Evolutionary conservation across 2,113 vertebrate species (phyloP).

Genomic region (Passer domesticus): DNA sequence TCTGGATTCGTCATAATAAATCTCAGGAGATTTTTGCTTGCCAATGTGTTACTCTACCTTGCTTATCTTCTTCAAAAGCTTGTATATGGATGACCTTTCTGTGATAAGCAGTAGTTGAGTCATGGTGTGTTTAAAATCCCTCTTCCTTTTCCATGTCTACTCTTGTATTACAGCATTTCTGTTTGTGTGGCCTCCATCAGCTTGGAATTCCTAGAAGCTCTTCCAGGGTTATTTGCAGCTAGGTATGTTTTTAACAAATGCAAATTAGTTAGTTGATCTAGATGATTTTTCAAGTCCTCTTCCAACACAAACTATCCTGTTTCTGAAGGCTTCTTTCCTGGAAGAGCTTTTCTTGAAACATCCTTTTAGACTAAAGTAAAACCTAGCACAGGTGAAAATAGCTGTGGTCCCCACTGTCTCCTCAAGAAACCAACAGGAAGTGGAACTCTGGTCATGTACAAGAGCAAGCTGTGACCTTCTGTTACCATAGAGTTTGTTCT

Average conservation of each 20-base stretch:
- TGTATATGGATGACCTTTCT: not conserved
- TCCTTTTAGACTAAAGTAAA: not conserved
- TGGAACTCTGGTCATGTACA: not conserved
- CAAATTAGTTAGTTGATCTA: not conserved
- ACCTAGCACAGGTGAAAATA: not conserved
- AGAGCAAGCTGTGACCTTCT: not conserved
- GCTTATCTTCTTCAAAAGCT: not conserved
- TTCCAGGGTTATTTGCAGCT: not conserved
- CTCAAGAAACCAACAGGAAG: not conserved
- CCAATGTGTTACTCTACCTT: not conserved
- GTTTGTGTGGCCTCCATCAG: not conserved
- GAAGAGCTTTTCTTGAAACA: not conserved
- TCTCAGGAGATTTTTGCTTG: not conserved
- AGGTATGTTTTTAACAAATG: not conserved
- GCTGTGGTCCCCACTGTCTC: rapidly evolving
- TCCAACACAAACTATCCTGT: not conserved
- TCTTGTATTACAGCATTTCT: not conserved
- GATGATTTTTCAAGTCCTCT: not conserved
- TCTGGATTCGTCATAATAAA: not conserved
- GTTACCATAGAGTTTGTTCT: not conserved
- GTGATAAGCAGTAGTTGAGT: not conserved
- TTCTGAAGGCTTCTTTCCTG: not conserved
- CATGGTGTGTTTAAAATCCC: not conserved
- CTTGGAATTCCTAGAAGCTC: not conserved
- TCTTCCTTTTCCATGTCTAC: not conserved